Percentiles rank a stretch among this genome's conserved stretches.
These are phyloP conservation scores for Ramphastos sulfuratus DNA, from an alignment of 2,113 vertebrate genomes.

Conservation along the genomic window DNA sequence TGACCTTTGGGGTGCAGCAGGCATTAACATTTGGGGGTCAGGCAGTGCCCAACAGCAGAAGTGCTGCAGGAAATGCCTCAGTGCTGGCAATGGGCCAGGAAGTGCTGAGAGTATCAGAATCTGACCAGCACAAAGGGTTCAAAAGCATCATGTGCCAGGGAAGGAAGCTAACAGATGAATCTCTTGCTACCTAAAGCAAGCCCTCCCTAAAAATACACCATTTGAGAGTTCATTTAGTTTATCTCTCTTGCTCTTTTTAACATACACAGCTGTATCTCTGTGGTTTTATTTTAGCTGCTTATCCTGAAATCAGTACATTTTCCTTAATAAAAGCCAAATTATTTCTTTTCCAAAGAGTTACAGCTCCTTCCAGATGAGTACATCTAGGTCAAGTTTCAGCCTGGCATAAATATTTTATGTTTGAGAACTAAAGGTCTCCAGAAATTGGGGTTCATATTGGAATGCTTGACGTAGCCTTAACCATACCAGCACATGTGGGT, in stretches of 20 bases:
- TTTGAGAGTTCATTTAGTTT: neutral
- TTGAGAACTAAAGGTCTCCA: neutral
- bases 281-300: neutral
- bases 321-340: conserved; percentile 48
- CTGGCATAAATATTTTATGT: conserved; percentile 45
- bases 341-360: conserved; percentile 12
- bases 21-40: neutral
- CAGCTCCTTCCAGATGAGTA: conserved; percentile 41
- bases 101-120: accelerated
- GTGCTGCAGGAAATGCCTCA: neutral
- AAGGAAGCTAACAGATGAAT: neutral
- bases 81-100: accelerated
- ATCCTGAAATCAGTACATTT: conserved; percentile 29
- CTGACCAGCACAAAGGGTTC: neutral
- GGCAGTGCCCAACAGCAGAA: neutral
- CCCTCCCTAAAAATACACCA: neutral
- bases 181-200: neutral
- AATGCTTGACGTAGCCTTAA: neutral
- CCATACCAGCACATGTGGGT: conserved; percentile 12
- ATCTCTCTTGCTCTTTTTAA: neutral
- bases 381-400: conserved; percentile 42
- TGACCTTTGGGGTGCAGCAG: neutral
- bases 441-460: conserved; percentile 23
- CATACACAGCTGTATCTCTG: neutral
- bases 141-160: neutral